Conservation (phyloP, 2,113 vertebrate species). For the Lanius ludovicianus region DNA sequence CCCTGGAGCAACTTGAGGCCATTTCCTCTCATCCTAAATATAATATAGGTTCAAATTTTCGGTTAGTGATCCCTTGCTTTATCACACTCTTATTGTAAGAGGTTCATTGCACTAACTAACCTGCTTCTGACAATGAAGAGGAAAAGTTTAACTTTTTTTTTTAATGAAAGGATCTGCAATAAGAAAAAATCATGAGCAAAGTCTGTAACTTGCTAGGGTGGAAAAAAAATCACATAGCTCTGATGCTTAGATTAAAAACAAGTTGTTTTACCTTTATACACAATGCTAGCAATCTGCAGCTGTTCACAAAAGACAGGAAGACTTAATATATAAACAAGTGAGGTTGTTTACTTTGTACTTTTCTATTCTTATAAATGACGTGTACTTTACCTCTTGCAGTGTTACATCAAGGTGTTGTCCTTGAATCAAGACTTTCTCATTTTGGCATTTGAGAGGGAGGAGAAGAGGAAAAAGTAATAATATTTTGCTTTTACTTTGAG, state of each 20-base stretch:
- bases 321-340: not conserved
- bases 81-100: not conserved
- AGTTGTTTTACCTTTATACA: not conserved
- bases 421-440: slow-evolving; percentile 19
- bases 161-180: not conserved
- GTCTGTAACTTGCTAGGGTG: not conserved
- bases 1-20: not conserved
- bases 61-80: not conserved
- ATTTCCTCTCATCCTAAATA: not conserved
- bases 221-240: not conserved
- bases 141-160: not conserved
- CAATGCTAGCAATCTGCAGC: slow-evolving; percentile 18
- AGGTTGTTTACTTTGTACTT: slow-evolving; percentile 28
- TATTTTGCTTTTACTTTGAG: not conserved
- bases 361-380: not conserved
- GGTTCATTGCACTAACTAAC: not conserved
- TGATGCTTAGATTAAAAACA: slow-evolving; percentile 43
- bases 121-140: not conserved
- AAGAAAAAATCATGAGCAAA: not conserved
- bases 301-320: slow-evolving; percentile 33
- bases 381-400: not conserved
- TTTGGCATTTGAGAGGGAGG: not conserved
- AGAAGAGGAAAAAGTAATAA: not conserved
- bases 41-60: not conserved
- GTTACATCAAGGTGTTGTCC: not conserved